Percentiles rank a stretch among this genome's conserved stretches.
Conservation (phyloP, 2,797 vertebrate genomes). For the Pseudopleuronectes americanus region DNA sequence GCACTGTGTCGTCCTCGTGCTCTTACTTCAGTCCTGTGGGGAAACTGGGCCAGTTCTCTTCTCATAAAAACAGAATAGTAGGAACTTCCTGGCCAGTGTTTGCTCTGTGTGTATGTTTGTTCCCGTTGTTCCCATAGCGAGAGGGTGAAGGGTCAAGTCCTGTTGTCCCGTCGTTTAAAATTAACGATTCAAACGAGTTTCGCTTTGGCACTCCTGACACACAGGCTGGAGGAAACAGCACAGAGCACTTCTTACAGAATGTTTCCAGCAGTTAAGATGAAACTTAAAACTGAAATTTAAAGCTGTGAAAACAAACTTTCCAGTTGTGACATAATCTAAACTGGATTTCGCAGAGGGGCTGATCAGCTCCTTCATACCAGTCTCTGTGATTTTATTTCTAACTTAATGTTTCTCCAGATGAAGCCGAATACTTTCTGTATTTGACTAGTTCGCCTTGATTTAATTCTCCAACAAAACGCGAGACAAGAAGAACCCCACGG, state of each 20-base stretch:
- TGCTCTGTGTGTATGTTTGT: constrained; percentile 53
- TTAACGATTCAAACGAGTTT: constrained; percentile 28
- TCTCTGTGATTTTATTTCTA: neutral
- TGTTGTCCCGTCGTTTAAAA: constrained; percentile 36
- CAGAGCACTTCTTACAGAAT: neutral
- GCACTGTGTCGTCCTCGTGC: neutral
- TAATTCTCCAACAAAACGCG: no score
- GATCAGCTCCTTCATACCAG: constrained; percentile 30
- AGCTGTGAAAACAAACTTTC: constrained; percentile 29
- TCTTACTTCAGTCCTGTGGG: constrained; percentile 8
- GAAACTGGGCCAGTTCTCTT: neutral
- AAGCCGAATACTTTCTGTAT: neutral
- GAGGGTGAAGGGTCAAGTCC: constrained; percentile 60
- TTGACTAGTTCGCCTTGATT: no score
- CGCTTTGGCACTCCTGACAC: neutral
- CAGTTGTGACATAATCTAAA: constrained; percentile 21
- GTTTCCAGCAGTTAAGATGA: neutral
- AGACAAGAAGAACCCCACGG: no score
- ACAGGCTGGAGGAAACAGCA: neutral
- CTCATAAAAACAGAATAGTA: constrained; percentile 45
- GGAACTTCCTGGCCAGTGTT: constrained; percentile 55
- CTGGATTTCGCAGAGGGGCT: constrained; percentile 46
- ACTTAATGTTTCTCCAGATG: neutral
- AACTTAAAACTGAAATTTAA: neutral
- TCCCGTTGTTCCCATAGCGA: constrained; percentile 51